phyloP scores from a whole-genome alignment of 2,888 invertebrate genomes.

The Dolichopus griseipennis region DNA sequence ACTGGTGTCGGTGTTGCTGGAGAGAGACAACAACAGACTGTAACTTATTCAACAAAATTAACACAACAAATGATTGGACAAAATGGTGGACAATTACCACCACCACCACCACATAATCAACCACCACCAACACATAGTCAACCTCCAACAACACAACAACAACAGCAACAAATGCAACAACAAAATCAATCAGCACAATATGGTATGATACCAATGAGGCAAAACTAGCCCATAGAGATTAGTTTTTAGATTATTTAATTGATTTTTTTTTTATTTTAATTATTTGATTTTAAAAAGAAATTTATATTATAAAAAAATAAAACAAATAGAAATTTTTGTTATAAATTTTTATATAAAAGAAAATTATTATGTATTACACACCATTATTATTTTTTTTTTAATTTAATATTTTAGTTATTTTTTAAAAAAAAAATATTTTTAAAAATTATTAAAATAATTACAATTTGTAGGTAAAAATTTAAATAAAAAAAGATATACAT shows the following conservation, averaged over 20 bases:
- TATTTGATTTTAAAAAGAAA: background rate
- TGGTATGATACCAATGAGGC: slow-evolving; percentile 38
- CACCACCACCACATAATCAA: slow-evolving; percentile 22
- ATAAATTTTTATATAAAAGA: too few species aligned
- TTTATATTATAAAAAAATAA: too few species aligned
- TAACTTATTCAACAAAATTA: slow-evolving; percentile 28
- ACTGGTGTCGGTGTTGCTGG: background rate
- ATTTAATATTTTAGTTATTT: background rate
- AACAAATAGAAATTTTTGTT: too few species aligned
- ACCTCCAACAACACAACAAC: slow-evolving; percentile 19
- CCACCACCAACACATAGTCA: slow-evolving; percentile 21
- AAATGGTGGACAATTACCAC: slow-evolving; percentile 24
- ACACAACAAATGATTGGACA: slow-evolving; percentile 21
- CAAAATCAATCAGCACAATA: slow-evolving; percentile 35
- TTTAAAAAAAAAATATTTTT: too few species aligned
- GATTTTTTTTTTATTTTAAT: background rate
- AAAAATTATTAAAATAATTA: background rate
- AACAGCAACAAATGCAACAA: slow-evolving; percentile 27
- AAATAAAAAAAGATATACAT: too few species aligned
- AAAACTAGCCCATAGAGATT: slow-evolving; percentile 21
- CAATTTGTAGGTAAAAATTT: too few species aligned
- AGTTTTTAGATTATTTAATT: background rate
- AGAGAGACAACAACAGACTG: slow-evolving; percentile 20
- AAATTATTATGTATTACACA: too few species aligned
- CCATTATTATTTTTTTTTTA: background rate